Base-by-base conservation (phyloP, 2,797 vertebrate species). In the Gymnothorax reevesii region DNA sequence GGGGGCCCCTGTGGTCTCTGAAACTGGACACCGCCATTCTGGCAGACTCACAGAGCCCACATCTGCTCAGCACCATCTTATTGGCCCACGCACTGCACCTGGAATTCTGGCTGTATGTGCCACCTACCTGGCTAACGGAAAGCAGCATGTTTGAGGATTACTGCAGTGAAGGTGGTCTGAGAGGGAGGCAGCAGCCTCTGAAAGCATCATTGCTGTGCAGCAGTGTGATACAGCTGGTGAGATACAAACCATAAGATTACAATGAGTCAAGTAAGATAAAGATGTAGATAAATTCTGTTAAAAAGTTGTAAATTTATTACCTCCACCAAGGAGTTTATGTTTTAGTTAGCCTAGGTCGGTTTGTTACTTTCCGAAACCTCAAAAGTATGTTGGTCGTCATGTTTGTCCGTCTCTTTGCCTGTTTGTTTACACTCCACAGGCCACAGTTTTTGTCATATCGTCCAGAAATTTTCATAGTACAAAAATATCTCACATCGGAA, bases 71-170 rank as follows among this genome's bases (percentile, higher is more conserved):
- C n/a, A 25, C 85, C 62, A 7, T 59, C 62, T 55, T 33, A 13
- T 83, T 73, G 54, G 82, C 22, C 71, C 84, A 83, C 33, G 84
- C 57, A 25, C 77, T 64, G 42, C 80, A 55, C 80, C 80, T 83
- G 79, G 79, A 77, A 66, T 77, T 27, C 59, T 62, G n/a, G 3
- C 60, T 66, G 52, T 20, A 42, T 7, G 59, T 33, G 52, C 9
- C 83, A 66, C 59, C 42, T 49, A 57, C 13, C 52, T 66, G 79
- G 2, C 54, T 20, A 7, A 82, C 22, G 33, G 17, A 83, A 25
- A 59, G 54, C 54, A 27, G 13, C 55, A 13, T 8, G 55, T 57
- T n/a, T 59, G 55, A 27, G 55, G 80, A 59, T 83, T 83, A 59
- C 13, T 25, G 9, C 52, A 0, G 80, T 27, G 22, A 57, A 59